Evolutionary conservation across 1,140 invertebrate species (phyloP), one percentile per base, ranked within the genome.

Genomic region (Apis dorsata): DNA sequence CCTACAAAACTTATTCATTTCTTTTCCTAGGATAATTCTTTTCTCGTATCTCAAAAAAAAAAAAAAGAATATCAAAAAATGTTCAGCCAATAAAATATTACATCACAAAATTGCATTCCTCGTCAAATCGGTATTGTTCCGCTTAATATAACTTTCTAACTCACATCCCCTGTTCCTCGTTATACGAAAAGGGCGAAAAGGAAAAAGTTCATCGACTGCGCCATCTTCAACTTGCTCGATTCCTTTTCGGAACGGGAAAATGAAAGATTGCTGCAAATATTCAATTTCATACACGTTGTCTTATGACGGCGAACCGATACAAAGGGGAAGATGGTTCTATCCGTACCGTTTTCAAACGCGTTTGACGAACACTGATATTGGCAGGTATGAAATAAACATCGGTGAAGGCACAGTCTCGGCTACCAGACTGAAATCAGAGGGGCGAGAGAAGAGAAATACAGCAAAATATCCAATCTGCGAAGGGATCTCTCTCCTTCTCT

Each of bases 311-410:
- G 19, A 59, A n/a, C 34, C 60, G 73, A 76, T 69, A 60, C 21
- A 44, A 49, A 65, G 34, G 17, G 19, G 28, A 59, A 49, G 62
- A 53, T 49, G 13, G 17, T 21, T n/a, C 72, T 44, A 62, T 75
- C 59, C 21, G 72, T 75, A 24, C 8, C 57, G 57, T 76, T 77
- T 44, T 55, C 62, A 60, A n/a, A 53, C 15, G 44, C 24, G 55
- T 66, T 81, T 81, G 65, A 77, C 72, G 80, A 60, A 82, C 73
- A 69, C 73, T 82, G 80, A 53, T 82, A 82, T 82, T 77, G 80
- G 55, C 60, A 66, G 77, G 77, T 79, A 83, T 59, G 60, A 80
- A 79, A 83, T 72, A 83, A 83, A 80, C 77, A 78, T 79, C 82
- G 82, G 81, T 34, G 77, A 60, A 53, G 71, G 49, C 51, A 72